Conservation (phyloP, 2,888 invertebrate genomes). For the Coenonympha arcania region DNA sequence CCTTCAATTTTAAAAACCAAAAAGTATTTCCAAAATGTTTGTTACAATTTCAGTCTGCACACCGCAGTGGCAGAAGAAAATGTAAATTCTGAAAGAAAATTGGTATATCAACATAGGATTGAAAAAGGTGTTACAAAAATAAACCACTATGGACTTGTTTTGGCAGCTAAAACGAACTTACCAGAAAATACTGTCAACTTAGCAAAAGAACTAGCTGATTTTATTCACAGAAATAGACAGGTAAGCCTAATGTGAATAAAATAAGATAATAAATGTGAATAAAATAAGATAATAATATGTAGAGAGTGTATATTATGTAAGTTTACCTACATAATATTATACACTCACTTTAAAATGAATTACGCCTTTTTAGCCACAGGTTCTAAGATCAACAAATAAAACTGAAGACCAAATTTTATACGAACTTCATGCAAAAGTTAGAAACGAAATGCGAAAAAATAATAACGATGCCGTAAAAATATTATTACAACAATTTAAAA, state of each 20-base stretch:
- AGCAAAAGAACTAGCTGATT: conserved; percentile 64
- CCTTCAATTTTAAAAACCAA: background rate
- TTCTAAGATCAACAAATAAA: conserved; percentile 32
- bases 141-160: conserved; percentile 77
- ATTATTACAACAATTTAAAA: conserved; percentile 49
- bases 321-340: no score
- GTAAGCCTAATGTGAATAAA: conserved; percentile 34
- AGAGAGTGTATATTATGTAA: no score
- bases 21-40: no score
- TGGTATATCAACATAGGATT: conserved; percentile 78
- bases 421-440: conserved; percentile 50
- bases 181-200: conserved; percentile 72
- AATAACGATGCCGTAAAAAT: conserved; percentile 32
- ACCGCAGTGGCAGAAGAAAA: conserved; percentile 55
- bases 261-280: no score
- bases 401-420: conserved; percentile 39
- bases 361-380: conserved; percentile 40
- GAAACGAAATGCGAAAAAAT: conserved; percentile 43
- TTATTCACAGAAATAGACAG: conserved; percentile 50
- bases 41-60: conserved; percentile 41
- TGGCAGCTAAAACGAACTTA: conserved; percentile 76
- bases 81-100: conserved; percentile 44
- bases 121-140: conserved; percentile 75
- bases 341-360: no score
- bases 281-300: no score